Evolutionary conservation across 2,113 vertebrate genomes (phyloP).

Genomic region (Sinocyclocheilus grahami): DNA sequence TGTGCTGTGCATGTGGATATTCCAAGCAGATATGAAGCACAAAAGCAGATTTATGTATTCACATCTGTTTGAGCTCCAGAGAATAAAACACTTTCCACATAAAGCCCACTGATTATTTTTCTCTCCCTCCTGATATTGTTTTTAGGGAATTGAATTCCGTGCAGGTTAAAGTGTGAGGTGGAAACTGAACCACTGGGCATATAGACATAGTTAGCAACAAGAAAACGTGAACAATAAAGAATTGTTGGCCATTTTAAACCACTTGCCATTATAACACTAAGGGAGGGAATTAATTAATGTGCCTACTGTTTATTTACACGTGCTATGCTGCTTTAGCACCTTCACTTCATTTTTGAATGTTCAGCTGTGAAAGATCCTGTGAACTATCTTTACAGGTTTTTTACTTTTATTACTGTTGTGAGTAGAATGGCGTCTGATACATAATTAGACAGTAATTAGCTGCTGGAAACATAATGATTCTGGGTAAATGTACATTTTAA

Average conservation of each 20-base stretch:
- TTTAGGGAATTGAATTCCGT: not conserved
- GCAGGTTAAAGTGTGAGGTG: not conserved
- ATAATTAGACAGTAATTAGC: not conserved
- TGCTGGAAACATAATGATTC: not conserved
- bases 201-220: not conserved
- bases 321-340: not conserved
- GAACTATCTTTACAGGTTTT: not conserved
- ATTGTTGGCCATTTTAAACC: not conserved
- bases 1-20: not conserved
- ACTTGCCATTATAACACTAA: not conserved
- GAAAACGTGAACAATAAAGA: not conserved
- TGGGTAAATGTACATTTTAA: not conserved
- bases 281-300: not conserved
- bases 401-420: not conserved
- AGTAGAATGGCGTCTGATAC: not conserved
- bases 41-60: slow-evolving; percentile 34
- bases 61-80: slow-evolving; percentile 27
- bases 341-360: not conserved
- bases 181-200: not conserved
- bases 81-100: slow-evolving; percentile 31
- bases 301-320: not conserved
- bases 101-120: slow-evolving; percentile 31
- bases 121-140: not conserved
- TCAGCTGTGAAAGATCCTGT: not conserved
- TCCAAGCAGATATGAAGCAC: not conserved